Percentiles rank a stretch among this genome's conserved stretches.
These are phyloP conservation scores for Drosophila bifasciata DNA, from an alignment of 1,140 invertebrate species.

Conservation along the genomic window DNA sequence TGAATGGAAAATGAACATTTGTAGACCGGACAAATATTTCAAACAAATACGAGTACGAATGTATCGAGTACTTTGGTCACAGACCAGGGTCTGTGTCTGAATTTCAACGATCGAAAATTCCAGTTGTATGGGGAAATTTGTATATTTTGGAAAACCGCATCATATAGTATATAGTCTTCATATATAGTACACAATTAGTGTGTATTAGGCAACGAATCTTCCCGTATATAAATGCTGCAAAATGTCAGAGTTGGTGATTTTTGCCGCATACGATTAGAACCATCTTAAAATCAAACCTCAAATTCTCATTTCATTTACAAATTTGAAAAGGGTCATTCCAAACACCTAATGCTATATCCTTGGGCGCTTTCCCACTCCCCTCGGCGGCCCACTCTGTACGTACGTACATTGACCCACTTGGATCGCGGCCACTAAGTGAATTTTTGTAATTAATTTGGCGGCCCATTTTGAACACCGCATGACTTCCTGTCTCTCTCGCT, in stretches of 20 bases:
- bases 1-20: slow-evolving; percentile 35
- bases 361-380: neutral
- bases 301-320: too few species aligned
- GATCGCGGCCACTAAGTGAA: slow-evolving; percentile 74
- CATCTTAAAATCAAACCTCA: too few species aligned
- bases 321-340: slow-evolving; percentile 2
- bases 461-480: slow-evolving; percentile 36
- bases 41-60: slow-evolving; percentile 1
- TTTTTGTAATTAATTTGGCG: slow-evolving; percentile 78
- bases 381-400: neutral
- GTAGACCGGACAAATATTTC: slow-evolving; percentile 20
- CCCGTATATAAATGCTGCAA: too few species aligned
- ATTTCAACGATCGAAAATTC: slow-evolving; percentile 2
- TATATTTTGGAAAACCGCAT: slow-evolving; percentile 8
- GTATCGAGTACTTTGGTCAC: neutral
- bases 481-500: slow-evolving; percentile 37
- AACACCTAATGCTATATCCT: slow-evolving; percentile 32
- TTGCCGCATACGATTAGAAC: too few species aligned
- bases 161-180: too few species aligned
- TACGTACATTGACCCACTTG: slow-evolving; percentile 77
- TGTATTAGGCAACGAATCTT: too few species aligned
- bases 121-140: slow-evolving; percentile 4
- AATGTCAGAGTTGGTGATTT: too few species aligned
- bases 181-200: too few species aligned
- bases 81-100: neutral